A percentile compares a stretch with the other conserved stretches of the same genome.
Evolutionary conservation across 2,797 vertebrate species (phyloP).

Genomic region (Lithobates pipiens): DNA sequence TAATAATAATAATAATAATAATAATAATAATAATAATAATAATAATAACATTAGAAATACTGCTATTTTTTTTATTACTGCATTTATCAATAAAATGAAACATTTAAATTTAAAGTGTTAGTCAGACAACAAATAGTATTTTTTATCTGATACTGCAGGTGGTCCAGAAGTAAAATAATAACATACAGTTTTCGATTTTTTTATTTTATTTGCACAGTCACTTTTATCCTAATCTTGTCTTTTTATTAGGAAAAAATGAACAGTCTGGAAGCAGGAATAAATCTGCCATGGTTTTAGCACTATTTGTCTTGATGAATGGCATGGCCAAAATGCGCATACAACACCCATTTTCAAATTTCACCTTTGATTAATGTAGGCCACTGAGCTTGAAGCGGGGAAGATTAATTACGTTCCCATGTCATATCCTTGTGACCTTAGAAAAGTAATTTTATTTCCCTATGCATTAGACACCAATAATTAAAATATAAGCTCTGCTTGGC

Average conservation of each 20-base stretch:
- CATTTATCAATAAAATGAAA: no score
- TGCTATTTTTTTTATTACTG: no score
- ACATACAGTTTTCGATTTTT: background rate
- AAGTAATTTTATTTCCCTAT: constrained; percentile 55
- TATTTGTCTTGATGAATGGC: constrained; percentile 43
- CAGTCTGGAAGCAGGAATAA: background rate
- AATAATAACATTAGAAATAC: no score
- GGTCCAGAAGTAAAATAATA: background rate
- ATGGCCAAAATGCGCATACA: constrained; percentile 18
- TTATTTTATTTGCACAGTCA: background rate
- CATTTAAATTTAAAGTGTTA: no score
- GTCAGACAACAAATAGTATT: background rate
- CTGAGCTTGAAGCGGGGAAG: constrained; percentile 43
- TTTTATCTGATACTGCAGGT: background rate
- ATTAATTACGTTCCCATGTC: constrained; percentile 52
- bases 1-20: no score
- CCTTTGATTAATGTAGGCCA: constrained; percentile 53
- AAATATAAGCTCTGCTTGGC: constrained; percentile 43
- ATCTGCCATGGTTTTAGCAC: constrained; percentile 9
- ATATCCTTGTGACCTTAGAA: constrained; percentile 52
- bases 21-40: no score
- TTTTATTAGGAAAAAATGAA: background rate
- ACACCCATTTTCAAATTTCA: constrained; percentile 53
- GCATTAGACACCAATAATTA: constrained; percentile 50
- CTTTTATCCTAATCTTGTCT: constrained; percentile 4